Base-by-base conservation (phyloP, 2,113 vertebrate genomes). In the Lycaon pictus region DNA sequence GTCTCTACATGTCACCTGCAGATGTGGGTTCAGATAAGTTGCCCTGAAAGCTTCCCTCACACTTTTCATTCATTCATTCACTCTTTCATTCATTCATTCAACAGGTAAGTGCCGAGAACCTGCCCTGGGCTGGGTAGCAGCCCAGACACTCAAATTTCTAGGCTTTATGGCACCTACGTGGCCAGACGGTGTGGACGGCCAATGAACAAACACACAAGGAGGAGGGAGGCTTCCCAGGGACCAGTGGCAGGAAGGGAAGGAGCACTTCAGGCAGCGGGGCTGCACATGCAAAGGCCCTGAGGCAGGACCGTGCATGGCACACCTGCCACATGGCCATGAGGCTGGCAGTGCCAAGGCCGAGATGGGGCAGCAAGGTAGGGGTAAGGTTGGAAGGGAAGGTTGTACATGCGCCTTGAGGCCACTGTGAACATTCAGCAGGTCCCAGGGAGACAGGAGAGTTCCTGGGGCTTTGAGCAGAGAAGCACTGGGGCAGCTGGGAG, bases 311-410 rank as follows among this genome's bases (percentile, higher is more conserved):
- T 1, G 22, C 51, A 2, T 19, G 63, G 32, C 48, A 22, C 37
- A 11, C 25, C 0, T 32, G 25, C 58, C 16, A 5, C 37, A 3
- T 29, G 43, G 60, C 37, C 19, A 3, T 0, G 60, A 29, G 43
- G 17, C 27, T 9, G 37, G 17, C 1, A 3, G 0, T 15, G 37
- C 82, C 17, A 9, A 19, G 29, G 27, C 23, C 1, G 37, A 32
- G 25, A 3, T 6, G 81, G 58, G 27, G 1, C 3, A 0, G 35
- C 25, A 2, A 2, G 37, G 27, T 7, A n/a, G 23, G 35, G 19
- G 19, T 22, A 20, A 5, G 13, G 27, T 7, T 29, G 12, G 69
- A 22, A 35, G 67, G 19, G 19, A 71, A 71, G 69, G 35, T 20
- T 2, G 17, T 6, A 19, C 19, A 67, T 25, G 63, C 12, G 29